phyloP scores from a whole-genome alignment of 2,888 invertebrate genomes.

The Spisula subtruncata region DNA sequence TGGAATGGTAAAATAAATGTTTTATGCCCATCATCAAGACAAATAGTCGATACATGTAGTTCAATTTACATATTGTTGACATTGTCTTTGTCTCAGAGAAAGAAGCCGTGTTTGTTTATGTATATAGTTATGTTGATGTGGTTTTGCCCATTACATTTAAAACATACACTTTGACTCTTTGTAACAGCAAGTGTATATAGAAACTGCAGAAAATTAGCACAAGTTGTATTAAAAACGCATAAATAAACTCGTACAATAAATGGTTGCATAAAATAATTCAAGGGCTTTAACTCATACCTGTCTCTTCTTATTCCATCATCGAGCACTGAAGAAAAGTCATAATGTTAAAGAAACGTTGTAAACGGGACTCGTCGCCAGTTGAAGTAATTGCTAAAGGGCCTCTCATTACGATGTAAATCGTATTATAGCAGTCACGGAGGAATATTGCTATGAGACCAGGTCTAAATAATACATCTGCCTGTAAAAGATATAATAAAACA shows the following conservation, averaged over 20 bases:
- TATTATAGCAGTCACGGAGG: conserved; percentile 26
- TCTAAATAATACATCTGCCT: conserved; percentile 36
- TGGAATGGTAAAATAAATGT: too few relatives aligned
- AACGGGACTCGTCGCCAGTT: conserved; percentile 9
- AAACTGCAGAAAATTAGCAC: background rate
- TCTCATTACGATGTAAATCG: conserved; percentile 24
- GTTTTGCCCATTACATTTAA: too few relatives aligned
- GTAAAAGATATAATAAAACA: conserved; percentile 43
- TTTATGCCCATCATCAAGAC: too few relatives aligned
- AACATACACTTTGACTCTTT: background rate
- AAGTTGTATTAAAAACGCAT: too few relatives aligned
- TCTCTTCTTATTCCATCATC: background rate
- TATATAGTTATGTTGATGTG: too few relatives aligned
- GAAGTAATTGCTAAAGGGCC: conserved; percentile 25
- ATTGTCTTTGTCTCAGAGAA: too few relatives aligned
- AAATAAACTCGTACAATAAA: background rate
- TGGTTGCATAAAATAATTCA: background rate
- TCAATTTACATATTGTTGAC: too few relatives aligned
- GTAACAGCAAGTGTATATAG: background rate
- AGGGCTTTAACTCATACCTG: conserved; percentile 31
- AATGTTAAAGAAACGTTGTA: conserved; percentile 26
- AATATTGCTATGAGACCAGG: conserved; percentile 27
- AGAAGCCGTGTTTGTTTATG: too few relatives aligned
- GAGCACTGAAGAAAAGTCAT: conserved; percentile 28
- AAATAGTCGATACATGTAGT: too few relatives aligned